phyloP scores from a whole-genome alignment of 2,113 vertebrate species.

The Sciurus niger region DNA sequence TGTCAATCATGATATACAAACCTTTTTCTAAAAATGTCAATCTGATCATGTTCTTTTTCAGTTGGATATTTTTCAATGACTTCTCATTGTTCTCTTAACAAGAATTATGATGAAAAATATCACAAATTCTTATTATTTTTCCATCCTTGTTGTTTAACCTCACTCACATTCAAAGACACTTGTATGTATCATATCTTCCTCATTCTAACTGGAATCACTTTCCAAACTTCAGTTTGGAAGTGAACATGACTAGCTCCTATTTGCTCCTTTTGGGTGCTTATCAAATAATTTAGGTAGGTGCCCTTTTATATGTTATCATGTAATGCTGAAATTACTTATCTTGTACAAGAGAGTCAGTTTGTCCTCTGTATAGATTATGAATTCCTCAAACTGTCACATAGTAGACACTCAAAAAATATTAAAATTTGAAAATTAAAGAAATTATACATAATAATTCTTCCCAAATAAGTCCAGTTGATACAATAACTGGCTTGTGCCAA shows the following conservation, averaged over 20 bases:
- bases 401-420: not conserved
- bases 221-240: not conserved
- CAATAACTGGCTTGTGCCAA: not conserved
- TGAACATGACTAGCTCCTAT: not conserved
- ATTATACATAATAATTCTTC: not conserved
- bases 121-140: not conserved
- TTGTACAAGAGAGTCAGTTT: not conserved
- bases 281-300: not conserved
- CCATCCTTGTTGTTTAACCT: not conserved
- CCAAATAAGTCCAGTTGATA: not conserved
- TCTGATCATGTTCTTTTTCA: not conserved
- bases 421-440: not conserved
- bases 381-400: not conserved
- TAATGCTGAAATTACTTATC: not conserved
- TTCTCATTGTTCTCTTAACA: not conserved
- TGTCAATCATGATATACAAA: not conserved
- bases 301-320: not conserved
- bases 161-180: not conserved
- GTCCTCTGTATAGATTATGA: not conserved
- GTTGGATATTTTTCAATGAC: not conserved
- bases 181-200: not conserved
- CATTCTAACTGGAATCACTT: not conserved
- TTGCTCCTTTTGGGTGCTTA: not conserved
- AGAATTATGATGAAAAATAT: not conserved
- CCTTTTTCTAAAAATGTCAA: not conserved